phyloP scores from a whole-genome alignment of 2,113 vertebrate species.

The Microcebus lehilahytsara region DNA sequence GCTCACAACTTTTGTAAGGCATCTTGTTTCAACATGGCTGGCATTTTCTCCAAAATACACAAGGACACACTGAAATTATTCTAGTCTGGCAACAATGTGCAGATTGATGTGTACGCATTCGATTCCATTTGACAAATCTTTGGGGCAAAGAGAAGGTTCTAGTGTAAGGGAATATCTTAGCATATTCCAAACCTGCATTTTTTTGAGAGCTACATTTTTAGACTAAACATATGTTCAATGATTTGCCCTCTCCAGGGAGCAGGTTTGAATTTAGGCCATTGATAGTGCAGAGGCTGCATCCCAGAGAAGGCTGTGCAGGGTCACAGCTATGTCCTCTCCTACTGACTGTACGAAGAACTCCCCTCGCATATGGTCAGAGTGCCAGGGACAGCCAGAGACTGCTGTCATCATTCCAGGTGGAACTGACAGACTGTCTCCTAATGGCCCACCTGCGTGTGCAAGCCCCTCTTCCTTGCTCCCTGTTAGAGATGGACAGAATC shows the following conservation, averaged over 20 bases:
- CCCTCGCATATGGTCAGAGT: constrained; percentile 77
- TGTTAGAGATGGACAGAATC: neutral
- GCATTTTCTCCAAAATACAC: constrained; percentile 77
- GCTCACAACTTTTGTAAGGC: constrained; percentile 74
- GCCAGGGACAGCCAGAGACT: constrained; percentile 72
- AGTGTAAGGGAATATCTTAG: constrained; percentile 79
- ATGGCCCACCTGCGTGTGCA: constrained; percentile 80
- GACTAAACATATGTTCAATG: constrained; percentile 81
- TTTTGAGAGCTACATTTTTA: constrained; percentile 82
- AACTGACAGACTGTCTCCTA: constrained; percentile 84
- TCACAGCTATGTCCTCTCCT: constrained; percentile 75
- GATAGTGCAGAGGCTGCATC: constrained; percentile 52
- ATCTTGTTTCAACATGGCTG: constrained; percentile 77
- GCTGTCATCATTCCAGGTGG: constrained; percentile 84
- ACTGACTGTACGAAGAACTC: constrained; percentile 81
- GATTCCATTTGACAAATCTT: constrained; percentile 80
- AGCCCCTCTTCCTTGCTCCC: neutral
- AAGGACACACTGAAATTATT: constrained; percentile 78
- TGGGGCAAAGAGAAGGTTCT: constrained; percentile 77
- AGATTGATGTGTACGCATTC: constrained; percentile 66
- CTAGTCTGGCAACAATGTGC: constrained; percentile 65
- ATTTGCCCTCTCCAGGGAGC: constrained; percentile 82
- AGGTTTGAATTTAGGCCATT: constrained; percentile 77
- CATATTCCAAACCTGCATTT: constrained; percentile 81
- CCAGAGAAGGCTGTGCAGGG: constrained; percentile 69